phyloP scores from a whole-genome alignment of 23 tunicate genomes.

The Diplosoma virens region DNA sequence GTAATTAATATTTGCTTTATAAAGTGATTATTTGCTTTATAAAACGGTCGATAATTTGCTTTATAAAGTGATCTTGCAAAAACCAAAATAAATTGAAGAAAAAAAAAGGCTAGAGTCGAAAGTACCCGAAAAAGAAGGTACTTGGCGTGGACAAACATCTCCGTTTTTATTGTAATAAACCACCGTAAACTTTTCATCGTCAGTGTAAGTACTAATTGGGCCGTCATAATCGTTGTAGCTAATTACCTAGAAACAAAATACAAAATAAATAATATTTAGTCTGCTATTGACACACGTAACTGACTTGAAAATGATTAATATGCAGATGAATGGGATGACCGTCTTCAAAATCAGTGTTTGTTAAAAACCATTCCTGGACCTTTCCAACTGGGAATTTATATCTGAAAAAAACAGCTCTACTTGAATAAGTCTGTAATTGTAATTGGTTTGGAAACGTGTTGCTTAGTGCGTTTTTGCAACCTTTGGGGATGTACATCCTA shows the following conservation, averaged over 20 bases:
- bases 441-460: too few relatives aligned
- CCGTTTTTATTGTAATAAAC: not conserved
- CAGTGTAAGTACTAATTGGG: not conserved
- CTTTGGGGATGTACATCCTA: too few relatives aligned
- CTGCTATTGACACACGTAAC: too few relatives aligned
- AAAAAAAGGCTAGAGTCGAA: too few relatives aligned
- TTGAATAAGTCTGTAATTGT: too few relatives aligned
- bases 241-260: not conserved
- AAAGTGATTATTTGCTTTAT: not conserved
- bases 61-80: not conserved
- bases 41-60: not conserved
- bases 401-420: too few relatives aligned
- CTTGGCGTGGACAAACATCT: not conserved
- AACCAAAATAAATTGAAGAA: not conserved
- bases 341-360: not conserved
- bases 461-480: too few relatives aligned
- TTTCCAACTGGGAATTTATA: not conserved
- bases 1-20: not conserved
- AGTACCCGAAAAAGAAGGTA: too few relatives aligned
- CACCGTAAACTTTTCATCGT: not conserved
- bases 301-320: constrained; percentile 4
- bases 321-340: not conserved
- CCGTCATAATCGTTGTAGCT: not conserved
- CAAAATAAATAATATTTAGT: not conserved
- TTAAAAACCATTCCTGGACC: not conserved